Evolutionary conservation across 2,113 vertebrate genomes (phyloP), one percentile per base, ranked within the genome.

Genomic region (Macheiramphus alcinus): DNA sequence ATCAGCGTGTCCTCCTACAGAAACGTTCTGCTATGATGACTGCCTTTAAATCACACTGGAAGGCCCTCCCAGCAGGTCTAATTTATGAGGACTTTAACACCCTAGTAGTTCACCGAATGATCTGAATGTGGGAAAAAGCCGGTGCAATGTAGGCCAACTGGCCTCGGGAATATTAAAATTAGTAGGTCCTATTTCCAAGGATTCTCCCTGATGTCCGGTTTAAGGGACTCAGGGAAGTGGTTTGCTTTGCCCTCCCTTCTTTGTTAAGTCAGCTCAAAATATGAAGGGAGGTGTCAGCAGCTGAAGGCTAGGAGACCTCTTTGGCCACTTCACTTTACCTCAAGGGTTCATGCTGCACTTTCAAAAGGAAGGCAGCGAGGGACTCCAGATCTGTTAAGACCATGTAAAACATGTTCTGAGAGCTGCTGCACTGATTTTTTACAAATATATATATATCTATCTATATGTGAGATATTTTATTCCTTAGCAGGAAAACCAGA

Each of bases 1-100:
- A 94, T 91, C 90, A 86, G 92, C 27, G 2, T 93, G 96, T 86
- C 90, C 92, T 96, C 95, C 88, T 81, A 65, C 92, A 88, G 86
- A 81, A 96, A 84, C 50, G 94, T 86, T 96, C 96, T 95, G 88
- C 92, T 55, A 0, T 78, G 92, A 94, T 89, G 75, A 81, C 90
- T 93, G 91, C 91, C 94, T 59, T 71, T 97, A 97, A 97, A 97
- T 97, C 95, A 96, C 0, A 0, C 27, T 11, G 80, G 91, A 94
- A 91, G 72, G 83, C 48, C 76, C 86, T 92, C 83, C 91, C 86
- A 80, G 83, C 80, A 72, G 72, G n/a, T 40, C 83, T 42, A 68
- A 97, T 94, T 97, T 93, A 86, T 56, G 80, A 86, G 75, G 76
- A 65, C 59, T 91, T 80, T 43, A 81, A 95, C 59, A 56, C 59